Evolutionary conservation across 2,113 vertebrate species (phyloP).

Genomic region (Nannospalax galili): DNA sequence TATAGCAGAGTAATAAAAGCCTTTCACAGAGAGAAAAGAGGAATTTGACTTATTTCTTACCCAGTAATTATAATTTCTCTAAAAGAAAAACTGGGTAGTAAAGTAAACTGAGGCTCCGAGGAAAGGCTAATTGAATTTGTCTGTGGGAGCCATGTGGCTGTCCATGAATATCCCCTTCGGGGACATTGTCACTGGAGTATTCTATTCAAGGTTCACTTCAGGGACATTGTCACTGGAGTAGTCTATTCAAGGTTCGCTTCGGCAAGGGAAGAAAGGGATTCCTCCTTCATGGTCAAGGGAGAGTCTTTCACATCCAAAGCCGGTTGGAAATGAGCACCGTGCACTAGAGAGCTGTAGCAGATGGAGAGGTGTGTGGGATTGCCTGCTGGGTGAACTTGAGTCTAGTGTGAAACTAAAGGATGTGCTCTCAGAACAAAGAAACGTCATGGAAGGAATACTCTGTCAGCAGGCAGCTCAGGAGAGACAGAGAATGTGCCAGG

Average conservation of each 20-base stretch:
- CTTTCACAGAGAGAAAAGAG: slow-evolving; percentile 81
- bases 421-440: slow-evolving; percentile 82
- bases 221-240: slow-evolving; percentile 36
- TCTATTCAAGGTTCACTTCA: slow-evolving; percentile 63
- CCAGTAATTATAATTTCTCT: slow-evolving; percentile 85
- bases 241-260: slow-evolving; percentile 63
- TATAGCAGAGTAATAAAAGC: slow-evolving; percentile 84
- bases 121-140: slow-evolving; percentile 48
- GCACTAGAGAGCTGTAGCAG: slow-evolving; percentile 55
- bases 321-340: slow-evolving; percentile 30
- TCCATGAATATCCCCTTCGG: slow-evolving; percentile 27
- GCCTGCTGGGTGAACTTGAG: slow-evolving; percentile 75
- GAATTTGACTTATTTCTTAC: slow-evolving; percentile 84
- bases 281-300: background rate
- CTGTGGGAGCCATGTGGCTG: slow-evolving; percentile 59
- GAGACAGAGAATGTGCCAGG: slow-evolving; percentile 71
- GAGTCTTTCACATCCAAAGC: background rate
- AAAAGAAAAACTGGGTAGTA: slow-evolving; percentile 72
- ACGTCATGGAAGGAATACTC: slow-evolving; percentile 20
- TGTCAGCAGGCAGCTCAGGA: slow-evolving; percentile 51
- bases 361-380: slow-evolving; percentile 71
- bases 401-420: slow-evolving; percentile 75
- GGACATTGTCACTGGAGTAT: slow-evolving; percentile 39
- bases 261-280: slow-evolving; percentile 40
- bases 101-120: slow-evolving; percentile 74